Conservation (phyloP, 1,140 invertebrate species). For the Ostrea edulis region DNA sequence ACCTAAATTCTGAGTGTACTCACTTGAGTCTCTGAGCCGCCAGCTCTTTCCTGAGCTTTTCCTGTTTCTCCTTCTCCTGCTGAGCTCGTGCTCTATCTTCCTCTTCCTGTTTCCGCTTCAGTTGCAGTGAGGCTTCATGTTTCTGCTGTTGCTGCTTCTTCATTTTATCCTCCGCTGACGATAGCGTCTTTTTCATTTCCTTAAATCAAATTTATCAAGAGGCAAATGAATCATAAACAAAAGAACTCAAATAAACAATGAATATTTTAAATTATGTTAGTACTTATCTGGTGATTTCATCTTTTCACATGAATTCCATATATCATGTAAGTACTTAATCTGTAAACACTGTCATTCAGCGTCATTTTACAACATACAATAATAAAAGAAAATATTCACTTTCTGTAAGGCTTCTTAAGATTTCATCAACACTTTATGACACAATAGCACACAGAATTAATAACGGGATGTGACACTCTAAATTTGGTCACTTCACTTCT, state of each 20-base stretch:
- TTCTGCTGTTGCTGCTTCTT: conserved; percentile 62
- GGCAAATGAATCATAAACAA: neutral
- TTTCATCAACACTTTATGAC: too few species aligned
- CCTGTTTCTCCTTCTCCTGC: conserved; percentile 65
- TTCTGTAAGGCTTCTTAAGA: too few species aligned
- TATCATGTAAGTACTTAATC: too few species aligned
- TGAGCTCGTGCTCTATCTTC: conserved; percentile 55
- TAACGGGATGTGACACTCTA: too few species aligned
- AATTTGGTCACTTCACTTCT: too few species aligned
- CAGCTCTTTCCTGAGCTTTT: conserved; percentile 66
- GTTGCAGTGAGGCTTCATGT: conserved; percentile 46
- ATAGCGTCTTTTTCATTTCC: conserved; percentile 63
- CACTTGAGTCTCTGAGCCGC: conserved; percentile 66
- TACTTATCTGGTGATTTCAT: too few species aligned
- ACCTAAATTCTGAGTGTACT: neutral
- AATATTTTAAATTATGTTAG: neutral
- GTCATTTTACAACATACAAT: too few species aligned
- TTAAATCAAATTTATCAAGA: neutral
- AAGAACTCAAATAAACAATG: neutral
- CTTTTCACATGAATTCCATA: too few species aligned
- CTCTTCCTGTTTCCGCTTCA: conserved; percentile 65
- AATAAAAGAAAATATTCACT: too few species aligned
- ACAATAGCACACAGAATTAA: too few species aligned
- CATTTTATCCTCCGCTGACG: conserved; percentile 61
- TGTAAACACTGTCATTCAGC: too few species aligned